phyloP scores from a whole-genome alignment of 2,113 vertebrate species.

The Varanus salvator region DNA sequence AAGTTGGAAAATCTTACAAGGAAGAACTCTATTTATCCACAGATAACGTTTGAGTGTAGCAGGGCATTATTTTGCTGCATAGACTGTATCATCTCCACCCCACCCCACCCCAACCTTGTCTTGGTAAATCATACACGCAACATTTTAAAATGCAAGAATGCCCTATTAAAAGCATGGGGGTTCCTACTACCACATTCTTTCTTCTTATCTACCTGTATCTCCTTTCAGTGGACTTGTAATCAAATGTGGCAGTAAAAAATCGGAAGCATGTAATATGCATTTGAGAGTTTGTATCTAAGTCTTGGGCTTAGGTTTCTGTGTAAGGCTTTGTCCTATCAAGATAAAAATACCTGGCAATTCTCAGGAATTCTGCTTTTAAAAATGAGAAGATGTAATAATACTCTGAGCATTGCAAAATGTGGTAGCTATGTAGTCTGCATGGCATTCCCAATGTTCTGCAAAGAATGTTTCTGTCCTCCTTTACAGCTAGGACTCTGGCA shows the following conservation, averaged over 20 bases:
- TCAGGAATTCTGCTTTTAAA: background rate
- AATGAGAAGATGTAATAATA: background rate
- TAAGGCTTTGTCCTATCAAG: background rate
- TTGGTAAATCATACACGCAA: background rate
- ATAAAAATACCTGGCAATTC: background rate
- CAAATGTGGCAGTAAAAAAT: background rate
- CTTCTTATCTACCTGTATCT: background rate
- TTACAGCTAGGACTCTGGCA: background rate
- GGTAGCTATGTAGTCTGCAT: background rate
- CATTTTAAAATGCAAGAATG: background rate
- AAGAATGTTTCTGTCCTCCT: background rate
- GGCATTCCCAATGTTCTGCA: background rate
- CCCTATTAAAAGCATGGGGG: background rate
- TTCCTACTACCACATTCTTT: background rate
- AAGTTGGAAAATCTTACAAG: conserved; percentile 19
- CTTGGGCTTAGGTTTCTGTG: background rate
- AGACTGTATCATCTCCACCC: background rate
- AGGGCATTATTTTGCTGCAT: background rate
- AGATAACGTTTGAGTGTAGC: background rate
- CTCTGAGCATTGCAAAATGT: background rate
- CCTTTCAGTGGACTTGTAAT: background rate
- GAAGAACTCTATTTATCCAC: background rate
- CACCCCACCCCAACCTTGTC: background rate
- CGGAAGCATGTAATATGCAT: background rate
- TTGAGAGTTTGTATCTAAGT: background rate